These are phyloP conservation scores for Andrena praecox DNA, from an alignment of 2,888 invertebrate genomes.

Conservation along the genomic window DNA sequence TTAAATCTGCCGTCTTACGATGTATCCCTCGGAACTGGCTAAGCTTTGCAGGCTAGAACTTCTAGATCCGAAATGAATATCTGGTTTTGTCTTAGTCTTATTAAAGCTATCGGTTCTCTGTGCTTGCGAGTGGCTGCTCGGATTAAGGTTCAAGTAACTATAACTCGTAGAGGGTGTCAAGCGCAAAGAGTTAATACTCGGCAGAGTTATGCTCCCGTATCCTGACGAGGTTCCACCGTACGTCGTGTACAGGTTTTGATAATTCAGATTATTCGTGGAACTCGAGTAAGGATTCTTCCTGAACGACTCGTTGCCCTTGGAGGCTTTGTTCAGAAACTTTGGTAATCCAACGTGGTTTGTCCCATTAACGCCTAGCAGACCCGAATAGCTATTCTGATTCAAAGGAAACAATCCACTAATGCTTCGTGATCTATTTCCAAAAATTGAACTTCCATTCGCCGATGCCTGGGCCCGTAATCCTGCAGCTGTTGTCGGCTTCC, in stretches of 20 bases:
- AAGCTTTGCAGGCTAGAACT: constrained; percentile 83
- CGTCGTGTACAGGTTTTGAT: constrained; percentile 85
- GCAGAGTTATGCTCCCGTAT: constrained; percentile 89
- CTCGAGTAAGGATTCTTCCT: constrained; percentile 83
- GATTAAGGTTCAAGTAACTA: constrained; percentile 74
- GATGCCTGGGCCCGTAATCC: constrained; percentile 83
- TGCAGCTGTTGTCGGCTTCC: constrained; percentile 83
- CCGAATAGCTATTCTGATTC: constrained; percentile 79
- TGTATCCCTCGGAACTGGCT: constrained; percentile 92
- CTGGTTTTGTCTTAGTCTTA: constrained; percentile 72
- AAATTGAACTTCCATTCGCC: constrained; percentile 84
- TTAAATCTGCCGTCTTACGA: constrained; percentile 87
- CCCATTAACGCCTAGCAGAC: constrained; percentile 75
- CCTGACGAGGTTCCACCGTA: constrained; percentile 89
- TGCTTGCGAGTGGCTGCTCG: constrained; percentile 69
- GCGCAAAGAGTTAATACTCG: constrained; percentile 86
- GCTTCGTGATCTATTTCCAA: constrained; percentile 82
- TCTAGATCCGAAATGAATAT: constrained; percentile 78
- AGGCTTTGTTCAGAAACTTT: constrained; percentile 74
- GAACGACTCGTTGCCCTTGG: constrained; percentile 71
- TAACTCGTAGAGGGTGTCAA: constrained; percentile 85
- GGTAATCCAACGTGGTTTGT: constrained; percentile 76
- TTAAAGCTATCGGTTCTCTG: constrained; percentile 80
- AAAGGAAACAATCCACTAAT: constrained; percentile 79
- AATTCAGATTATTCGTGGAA: constrained; percentile 84